Base-by-base conservation (phyloP, 2,888 invertebrate species). In the Alviniconcha strummeri region DNA sequence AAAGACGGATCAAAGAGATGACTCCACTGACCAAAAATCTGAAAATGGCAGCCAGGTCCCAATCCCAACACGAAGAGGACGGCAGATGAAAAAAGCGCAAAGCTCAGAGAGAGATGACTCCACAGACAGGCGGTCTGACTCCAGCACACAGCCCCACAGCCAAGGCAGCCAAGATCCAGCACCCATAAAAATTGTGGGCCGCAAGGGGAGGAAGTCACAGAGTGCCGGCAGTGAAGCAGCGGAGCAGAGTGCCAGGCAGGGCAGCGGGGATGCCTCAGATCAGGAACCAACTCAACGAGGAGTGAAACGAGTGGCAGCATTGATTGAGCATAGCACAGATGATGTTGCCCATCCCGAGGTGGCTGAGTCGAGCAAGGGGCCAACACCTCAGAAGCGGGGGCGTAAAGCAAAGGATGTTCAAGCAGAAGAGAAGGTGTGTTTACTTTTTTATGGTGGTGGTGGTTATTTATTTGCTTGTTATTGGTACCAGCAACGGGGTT, bases 331-430 rank as follows among this genome's bases (percentile, higher is more conserved):
- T 15, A 17, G 64, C 78, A 64, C 52, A 8, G 13, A 55, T 55
- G 52, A 64, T 19, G 36, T 64, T 13, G 13, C 78, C 7, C 57
- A 78, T 8, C 15, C 64, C n/a, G 52, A n/a, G n/a, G 11, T 19
- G 9, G 19, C 13, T 5, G 55, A 75, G 55, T 15, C 54, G 0
- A 17, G 17, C 3, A 64, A 78, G 8, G 64, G 78, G 7, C 78
- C 64, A 7, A 36, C 78, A 15, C 78, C 78, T 6, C 64, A 64
- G 64, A 78, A 78, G 57, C n/a, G 52, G 52, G 78, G 64, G 64
- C 57, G 64, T 13, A 78, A 52, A 78, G 78, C 36, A 36, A 78
- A 78, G 15, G n/a, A 17, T 4, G 13, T 60, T 55, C 55, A 75
- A 15, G 7, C 55, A 5, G 52, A 36, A 17, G 17, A 55, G 17